Conservation (phyloP, 2,113 vertebrate genomes). For the Saguinus imperator region DNA sequence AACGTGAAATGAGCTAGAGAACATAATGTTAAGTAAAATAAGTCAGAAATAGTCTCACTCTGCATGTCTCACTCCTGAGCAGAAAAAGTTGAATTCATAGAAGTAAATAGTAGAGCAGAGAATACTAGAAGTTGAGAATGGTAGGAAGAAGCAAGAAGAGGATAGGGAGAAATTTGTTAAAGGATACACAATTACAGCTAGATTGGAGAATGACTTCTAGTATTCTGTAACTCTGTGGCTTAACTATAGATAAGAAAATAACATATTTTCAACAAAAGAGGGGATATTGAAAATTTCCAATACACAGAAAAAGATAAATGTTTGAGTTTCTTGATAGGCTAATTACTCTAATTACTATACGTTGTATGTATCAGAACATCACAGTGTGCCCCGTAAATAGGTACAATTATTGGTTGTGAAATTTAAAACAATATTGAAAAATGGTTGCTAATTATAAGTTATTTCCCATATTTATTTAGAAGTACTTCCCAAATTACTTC, state of each 20-base stretch:
- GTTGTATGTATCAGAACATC: not conserved
- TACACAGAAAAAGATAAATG: not conserved
- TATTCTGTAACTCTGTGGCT: not conserved
- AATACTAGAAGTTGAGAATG: not conserved
- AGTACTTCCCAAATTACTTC: not conserved
- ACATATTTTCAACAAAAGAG: not conserved
- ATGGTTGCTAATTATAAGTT: not conserved
- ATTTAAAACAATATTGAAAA: not conserved
- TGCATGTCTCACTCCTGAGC: not conserved
- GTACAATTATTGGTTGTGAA: not conserved
- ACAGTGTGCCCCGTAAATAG: not conserved
- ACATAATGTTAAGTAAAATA: not conserved
- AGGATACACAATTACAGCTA: not conserved
- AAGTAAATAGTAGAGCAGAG: not conserved
- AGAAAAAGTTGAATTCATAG: not conserved
- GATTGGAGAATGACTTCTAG: not conserved
- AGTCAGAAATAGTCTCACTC: not conserved
- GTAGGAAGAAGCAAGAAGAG: too few relatives aligned
- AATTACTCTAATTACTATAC: not conserved
- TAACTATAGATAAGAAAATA: not conserved
- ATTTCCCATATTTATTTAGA: not conserved
- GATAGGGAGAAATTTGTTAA: not conserved
- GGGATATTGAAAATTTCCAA: not conserved
- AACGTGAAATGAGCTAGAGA: not conserved
- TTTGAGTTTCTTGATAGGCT: not conserved